These are phyloP conservation scores for Semotilus atromaculatus DNA, from an alignment of 2,797 vertebrate species.

Conservation along the genomic window DNA sequence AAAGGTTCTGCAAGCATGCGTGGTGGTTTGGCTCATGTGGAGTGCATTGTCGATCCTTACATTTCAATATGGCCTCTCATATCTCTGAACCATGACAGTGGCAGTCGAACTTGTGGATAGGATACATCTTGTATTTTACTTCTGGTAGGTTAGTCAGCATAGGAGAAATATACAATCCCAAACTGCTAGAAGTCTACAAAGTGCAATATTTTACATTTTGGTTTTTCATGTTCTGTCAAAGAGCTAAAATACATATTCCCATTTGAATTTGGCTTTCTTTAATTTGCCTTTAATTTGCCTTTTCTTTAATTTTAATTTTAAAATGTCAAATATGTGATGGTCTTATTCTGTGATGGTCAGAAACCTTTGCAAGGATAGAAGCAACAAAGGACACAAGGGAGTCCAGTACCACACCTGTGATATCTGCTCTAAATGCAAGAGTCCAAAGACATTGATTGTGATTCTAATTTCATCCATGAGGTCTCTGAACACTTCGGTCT, in stretches of 20 bases:
- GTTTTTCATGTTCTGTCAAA: conserved; percentile 43
- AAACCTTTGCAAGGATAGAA: conserved; percentile 4
- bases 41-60: conserved; percentile 56
- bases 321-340: conserved; percentile 1
- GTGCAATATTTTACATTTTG: conserved; percentile 70
- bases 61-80: conserved; percentile 43
- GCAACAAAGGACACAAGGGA: neutral
- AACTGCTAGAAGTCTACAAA: conserved; percentile 67
- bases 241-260: conserved; percentile 24
- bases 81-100: conserved; percentile 44
- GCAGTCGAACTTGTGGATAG: conserved; percentile 34
- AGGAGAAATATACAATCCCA: conserved; percentile 48
- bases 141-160: conserved; percentile 52
- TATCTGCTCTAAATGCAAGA: conserved; percentile 55
- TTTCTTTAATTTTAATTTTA: too few relatives aligned
- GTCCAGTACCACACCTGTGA: conserved; percentile 50
- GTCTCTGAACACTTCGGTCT: conserved; percentile 6
- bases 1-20: conserved; percentile 62
- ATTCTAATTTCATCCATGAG: conserved; percentile 56
- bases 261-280: neutral
- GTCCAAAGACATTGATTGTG: conserved; percentile 58
- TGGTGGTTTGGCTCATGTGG: conserved; percentile 62
- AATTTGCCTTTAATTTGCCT: neutral
- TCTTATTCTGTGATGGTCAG: conserved; percentile 21
- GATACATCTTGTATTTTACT: conserved; percentile 57